Evolutionary conservation across 2,888 invertebrate genomes (phyloP).

Genomic region (Coleophora deauratella): DNA sequence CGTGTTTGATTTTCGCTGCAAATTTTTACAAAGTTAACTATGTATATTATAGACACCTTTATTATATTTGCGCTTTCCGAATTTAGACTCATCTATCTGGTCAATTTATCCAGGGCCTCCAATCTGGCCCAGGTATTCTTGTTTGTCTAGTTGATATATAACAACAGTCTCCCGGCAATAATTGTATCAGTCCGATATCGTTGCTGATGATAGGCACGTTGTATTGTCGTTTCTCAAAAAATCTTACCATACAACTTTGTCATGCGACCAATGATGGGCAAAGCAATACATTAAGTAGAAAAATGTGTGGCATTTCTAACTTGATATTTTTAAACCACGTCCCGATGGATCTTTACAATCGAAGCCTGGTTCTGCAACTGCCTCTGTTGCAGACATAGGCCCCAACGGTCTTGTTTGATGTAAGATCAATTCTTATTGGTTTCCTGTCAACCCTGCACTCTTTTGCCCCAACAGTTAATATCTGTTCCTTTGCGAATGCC

Average conservation of each 20-base stretch:
- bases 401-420: not conserved
- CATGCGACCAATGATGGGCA: not conserved
- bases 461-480: not conserved
- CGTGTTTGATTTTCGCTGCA: no score
- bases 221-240: not conserved
- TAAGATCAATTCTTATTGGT: not conserved
- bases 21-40: no score
- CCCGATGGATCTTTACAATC: not conserved
- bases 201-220: conserved; percentile 1
- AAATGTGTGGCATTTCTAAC: conserved; percentile 4
- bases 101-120: conserved; percentile 17
- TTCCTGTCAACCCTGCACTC: not conserved
- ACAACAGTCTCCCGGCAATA: conserved; percentile 17
- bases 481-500: not conserved
- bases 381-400: not conserved
- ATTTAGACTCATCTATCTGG: conserved; percentile 18
- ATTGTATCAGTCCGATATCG: conserved; percentile 11
- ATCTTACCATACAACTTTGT: conserved; percentile 3
- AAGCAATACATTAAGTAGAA: conserved; percentile 10
- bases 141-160: conserved; percentile 13
- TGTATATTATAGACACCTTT: no score
- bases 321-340: conserved; percentile 12
- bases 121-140: conserved; percentile 10
- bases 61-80: conserved; percentile 16
- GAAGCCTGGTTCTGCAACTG: not conserved